These are phyloP conservation scores for Melanophora roralis DNA, from an alignment of 2,888 invertebrate genomes.

Conservation along the genomic window DNA sequence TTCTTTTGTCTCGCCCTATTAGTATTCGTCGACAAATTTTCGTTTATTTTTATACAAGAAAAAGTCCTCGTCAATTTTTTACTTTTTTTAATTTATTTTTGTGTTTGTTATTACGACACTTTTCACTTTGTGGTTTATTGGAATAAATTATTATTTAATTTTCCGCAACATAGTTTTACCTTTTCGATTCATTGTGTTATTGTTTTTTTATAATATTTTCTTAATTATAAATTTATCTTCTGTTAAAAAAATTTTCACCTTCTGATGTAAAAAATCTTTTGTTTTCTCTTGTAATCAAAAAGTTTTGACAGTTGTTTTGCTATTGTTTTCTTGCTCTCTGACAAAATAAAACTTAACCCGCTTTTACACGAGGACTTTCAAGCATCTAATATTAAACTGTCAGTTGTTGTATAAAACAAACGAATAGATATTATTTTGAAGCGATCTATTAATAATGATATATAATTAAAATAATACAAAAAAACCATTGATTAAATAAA, in stretches of 20 bases:
- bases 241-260: conserved; percentile 39
- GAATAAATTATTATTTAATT: conserved; percentile 12
- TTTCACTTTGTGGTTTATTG: conserved; percentile 37
- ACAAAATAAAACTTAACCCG: no score
- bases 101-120: conserved; percentile 39
- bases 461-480: no score
- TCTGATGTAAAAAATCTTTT: conserved; percentile 42
- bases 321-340: neutral
- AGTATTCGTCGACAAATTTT: conserved; percentile 45
- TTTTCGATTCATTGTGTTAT: conserved; percentile 19
- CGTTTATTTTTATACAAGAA: neutral
- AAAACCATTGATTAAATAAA: no score
- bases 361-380: no score
- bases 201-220: conserved; percentile 4
- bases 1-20: conserved; percentile 8
- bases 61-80: conserved; percentile 39
- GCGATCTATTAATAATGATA: no score
- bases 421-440: no score
- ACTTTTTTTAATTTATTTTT: conserved; percentile 21
- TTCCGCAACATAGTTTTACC: conserved; percentile 26
- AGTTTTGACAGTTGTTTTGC: conserved; percentile 36
- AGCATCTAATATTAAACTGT: no score
- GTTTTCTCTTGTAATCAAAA: conserved; percentile 50
- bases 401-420: no score
- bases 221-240: conserved; percentile 23